Conservation (phyloP, 2,113 vertebrate genomes). For the Saimiri boliviensis region DNA sequence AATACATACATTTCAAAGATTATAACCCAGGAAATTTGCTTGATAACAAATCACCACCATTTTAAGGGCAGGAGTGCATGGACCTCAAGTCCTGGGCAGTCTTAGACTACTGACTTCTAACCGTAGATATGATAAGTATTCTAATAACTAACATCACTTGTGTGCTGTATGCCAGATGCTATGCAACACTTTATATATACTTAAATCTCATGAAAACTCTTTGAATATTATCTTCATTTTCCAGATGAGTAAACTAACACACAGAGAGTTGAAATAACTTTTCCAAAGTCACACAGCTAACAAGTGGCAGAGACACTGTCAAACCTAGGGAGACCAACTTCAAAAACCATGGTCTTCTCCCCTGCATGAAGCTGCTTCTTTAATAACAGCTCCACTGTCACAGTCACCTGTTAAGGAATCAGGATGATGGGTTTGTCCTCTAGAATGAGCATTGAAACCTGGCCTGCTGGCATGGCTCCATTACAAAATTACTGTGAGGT, state of each 20-base stretch:
- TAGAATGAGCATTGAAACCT: not conserved
- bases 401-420: not conserved
- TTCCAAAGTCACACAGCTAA: not conserved
- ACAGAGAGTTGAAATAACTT: not conserved
- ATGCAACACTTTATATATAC: not conserved
- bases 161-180: too few species aligned
- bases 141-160: not conserved
- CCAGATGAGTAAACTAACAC: not conserved
- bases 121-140: not conserved
- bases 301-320: not conserved
- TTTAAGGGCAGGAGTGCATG: not conserved
- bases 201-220: not conserved
- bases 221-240: not conserved
- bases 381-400: not conserved
- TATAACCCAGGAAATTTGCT: not conserved
- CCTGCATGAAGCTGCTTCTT: not conserved
- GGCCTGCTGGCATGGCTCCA: not conserved
- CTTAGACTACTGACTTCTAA: not conserved
- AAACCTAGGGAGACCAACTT: not conserved
- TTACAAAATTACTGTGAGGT: not conserved
- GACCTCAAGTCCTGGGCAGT: not conserved
- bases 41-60: not conserved
- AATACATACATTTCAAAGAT: not conserved
- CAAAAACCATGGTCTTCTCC: not conserved
- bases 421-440: not conserved